Conservation (phyloP, 2,888 invertebrate species). For the Alcis repandata region DNA sequence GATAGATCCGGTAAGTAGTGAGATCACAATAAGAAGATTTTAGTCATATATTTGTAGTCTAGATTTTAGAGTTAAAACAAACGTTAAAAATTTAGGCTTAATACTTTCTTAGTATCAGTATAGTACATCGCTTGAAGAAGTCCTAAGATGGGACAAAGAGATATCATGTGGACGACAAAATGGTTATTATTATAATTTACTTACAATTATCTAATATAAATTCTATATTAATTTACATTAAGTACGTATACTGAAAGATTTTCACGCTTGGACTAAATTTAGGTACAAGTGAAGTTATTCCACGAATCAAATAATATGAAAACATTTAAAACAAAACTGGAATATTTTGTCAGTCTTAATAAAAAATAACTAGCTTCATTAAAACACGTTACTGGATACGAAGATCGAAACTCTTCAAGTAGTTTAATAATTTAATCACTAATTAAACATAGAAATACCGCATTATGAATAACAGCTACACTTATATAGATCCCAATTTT, state of each 20-base stretch:
- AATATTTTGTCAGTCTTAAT: conserved; percentile 83
- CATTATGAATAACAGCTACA: conserved; percentile 78
- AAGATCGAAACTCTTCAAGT: conserved; percentile 55
- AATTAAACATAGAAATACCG: conserved; percentile 77
- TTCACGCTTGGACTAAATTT: conserved; percentile 82
- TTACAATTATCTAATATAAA: conserved; percentile 86
- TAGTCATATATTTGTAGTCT: no score
- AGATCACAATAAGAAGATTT: no score
- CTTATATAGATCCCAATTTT: conserved; percentile 78
- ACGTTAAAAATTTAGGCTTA: no score
- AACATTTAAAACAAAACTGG: conserved; percentile 79
- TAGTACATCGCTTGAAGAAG: conserved; percentile 68
- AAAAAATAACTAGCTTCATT: conserved; percentile 73
- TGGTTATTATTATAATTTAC: conserved; percentile 79
- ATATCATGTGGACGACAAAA: conserved; percentile 75
- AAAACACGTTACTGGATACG: conserved; percentile 55
- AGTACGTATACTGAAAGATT: conserved; percentile 86
- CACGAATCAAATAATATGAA: conserved; percentile 61
- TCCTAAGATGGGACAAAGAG: conserved; percentile 62
- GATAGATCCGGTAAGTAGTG: no score
- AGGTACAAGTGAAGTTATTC: conserved; percentile 72
- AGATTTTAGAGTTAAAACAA: no score
- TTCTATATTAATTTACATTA: conserved; percentile 85
- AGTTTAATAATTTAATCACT: conserved; percentile 74
- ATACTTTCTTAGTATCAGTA: no score